Conservation (phyloP, 1,140 invertebrate species). For the Saccostrea glomerata region DNA sequence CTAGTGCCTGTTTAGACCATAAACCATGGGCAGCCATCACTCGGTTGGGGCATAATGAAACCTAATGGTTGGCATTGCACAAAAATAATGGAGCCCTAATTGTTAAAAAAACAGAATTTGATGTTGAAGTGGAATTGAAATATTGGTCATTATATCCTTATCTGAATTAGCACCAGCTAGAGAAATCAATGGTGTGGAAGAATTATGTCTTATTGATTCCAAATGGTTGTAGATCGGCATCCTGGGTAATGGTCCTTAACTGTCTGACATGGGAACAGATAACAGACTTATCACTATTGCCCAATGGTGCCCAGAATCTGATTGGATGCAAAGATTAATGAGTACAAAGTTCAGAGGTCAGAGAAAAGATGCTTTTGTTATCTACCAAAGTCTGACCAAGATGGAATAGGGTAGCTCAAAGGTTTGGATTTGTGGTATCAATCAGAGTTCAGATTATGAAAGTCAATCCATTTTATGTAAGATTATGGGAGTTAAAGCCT, state of each 20-base stretch:
- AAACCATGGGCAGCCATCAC: conserved; percentile 5
- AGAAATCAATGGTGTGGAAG: conserved; percentile 31
- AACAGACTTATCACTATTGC: conserved; percentile 6
- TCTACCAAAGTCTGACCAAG: conserved; percentile 17
- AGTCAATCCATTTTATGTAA: background rate
- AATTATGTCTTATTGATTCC: conserved; percentile 18
- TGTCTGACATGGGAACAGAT: background rate
- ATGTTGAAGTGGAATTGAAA: conserved; percentile 13
- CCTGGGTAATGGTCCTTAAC: conserved; percentile 17
- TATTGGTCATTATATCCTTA: conserved; percentile 31
- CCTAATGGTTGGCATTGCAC: background rate
- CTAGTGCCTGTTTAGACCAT: background rate
- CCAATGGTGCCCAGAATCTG: conserved; percentile 26
- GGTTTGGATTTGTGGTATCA: background rate
- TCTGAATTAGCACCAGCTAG: conserved; percentile 26
- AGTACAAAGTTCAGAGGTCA: conserved; percentile 8
- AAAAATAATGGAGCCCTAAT: conserved; percentile 24
- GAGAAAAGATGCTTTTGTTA: conserved; percentile 13
- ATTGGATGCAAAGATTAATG: conserved; percentile 24
- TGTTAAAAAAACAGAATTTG: conserved; percentile 28
- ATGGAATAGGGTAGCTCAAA: conserved; percentile 25
- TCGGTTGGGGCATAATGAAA: conserved; percentile 15
- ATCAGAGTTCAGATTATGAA: background rate
- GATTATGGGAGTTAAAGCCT: too few relatives aligned
- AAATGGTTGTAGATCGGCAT: background rate